Evolutionary conservation across 1,140 invertebrate species (phyloP).

Genomic region (Lucilia sericata): DNA sequence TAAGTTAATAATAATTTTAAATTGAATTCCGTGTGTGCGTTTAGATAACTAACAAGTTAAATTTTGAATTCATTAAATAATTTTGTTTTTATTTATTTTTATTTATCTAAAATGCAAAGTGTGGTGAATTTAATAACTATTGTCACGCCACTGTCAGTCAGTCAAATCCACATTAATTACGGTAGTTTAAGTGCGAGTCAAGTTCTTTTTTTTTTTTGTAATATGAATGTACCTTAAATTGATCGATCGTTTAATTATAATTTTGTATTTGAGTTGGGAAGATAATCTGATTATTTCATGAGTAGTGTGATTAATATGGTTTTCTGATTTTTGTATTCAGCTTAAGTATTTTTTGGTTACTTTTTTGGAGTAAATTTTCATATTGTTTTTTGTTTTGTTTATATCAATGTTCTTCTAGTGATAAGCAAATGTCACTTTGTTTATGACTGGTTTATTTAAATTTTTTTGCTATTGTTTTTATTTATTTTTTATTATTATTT

Average conservation of each 20-base stretch:
- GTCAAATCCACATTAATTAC: too few relatives aligned
- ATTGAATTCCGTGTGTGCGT: too few relatives aligned
- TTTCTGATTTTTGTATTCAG: background rate
- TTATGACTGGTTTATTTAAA: slow-evolving; percentile 13
- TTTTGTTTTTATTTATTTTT: too few relatives aligned
- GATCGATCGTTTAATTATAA: slow-evolving; percentile 8
- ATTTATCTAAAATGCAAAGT: too few relatives aligned
- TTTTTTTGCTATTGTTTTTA: background rate
- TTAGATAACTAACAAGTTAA: too few relatives aligned
- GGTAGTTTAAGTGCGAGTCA: too few relatives aligned
- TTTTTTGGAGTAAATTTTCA: background rate
- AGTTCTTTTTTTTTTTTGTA: too few relatives aligned
- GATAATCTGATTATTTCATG: background rate
- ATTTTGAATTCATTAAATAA: too few relatives aligned
- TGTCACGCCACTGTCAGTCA: too few relatives aligned
- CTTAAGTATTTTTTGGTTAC: background rate
- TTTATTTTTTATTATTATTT: background rate
- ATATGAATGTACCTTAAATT: too few relatives aligned
- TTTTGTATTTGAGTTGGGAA: background rate
- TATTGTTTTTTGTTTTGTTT: background rate
- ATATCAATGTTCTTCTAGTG: slow-evolving; percentile 4
- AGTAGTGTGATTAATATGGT: background rate
- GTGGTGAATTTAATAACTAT: too few relatives aligned
- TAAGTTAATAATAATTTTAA: too few relatives aligned
- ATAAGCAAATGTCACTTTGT: slow-evolving; percentile 17